A percentile compares a stretch with the other conserved stretches of the same genome.
phyloP scores from a whole-genome alignment of 1,140 invertebrate genomes.

The Drosophila subobscura region DNA sequence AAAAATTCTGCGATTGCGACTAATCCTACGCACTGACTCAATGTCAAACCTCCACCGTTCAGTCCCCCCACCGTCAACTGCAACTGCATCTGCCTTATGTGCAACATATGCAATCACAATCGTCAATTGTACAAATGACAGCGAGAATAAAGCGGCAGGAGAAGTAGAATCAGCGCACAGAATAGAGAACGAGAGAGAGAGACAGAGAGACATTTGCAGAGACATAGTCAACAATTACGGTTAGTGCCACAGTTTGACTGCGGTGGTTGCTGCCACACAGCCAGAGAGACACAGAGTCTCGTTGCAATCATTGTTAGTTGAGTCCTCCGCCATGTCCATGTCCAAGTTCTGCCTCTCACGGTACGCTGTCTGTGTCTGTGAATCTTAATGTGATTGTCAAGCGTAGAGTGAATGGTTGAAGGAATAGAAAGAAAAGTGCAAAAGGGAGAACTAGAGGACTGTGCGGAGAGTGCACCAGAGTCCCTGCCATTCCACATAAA shows the following conservation, averaged over 20 bases:
- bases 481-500: slow-evolving; percentile 29
- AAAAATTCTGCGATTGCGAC: slow-evolving; percentile 38
- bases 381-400: slow-evolving; percentile 72
- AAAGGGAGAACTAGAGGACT: slow-evolving; percentile 4
- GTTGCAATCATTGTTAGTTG: slow-evolving; percentile 59
- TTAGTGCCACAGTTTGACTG: slow-evolving; percentile 79
- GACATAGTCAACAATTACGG: slow-evolving; percentile 73
- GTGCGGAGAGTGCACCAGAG: too few species aligned
- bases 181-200: background rate
- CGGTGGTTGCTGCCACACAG: slow-evolving; percentile 18
- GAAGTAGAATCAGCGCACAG: background rate
- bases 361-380: slow-evolving; percentile 16
- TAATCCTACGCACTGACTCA: slow-evolving; percentile 47
- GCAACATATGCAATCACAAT: slow-evolving; percentile 76
- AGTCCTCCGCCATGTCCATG: slow-evolving; percentile 31
- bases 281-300: slow-evolving; percentile 21
- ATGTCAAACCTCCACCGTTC: slow-evolving; percentile 36
- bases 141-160: slow-evolving; percentile 33
- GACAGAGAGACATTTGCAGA: slow-evolving; percentile 39
- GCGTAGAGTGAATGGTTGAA: slow-evolving; percentile 37
- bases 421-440: slow-evolving; percentile 52
- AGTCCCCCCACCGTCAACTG: background rate
- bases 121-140: slow-evolving; percentile 78
- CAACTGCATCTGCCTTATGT: slow-evolving; percentile 57
- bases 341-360: slow-evolving; percentile 12